Percentiles rank a stretch among this genome's conserved stretches.
Evolutionary conservation across 2,113 vertebrate species (phyloP).

Genomic region (Tor tambroides): DNA sequence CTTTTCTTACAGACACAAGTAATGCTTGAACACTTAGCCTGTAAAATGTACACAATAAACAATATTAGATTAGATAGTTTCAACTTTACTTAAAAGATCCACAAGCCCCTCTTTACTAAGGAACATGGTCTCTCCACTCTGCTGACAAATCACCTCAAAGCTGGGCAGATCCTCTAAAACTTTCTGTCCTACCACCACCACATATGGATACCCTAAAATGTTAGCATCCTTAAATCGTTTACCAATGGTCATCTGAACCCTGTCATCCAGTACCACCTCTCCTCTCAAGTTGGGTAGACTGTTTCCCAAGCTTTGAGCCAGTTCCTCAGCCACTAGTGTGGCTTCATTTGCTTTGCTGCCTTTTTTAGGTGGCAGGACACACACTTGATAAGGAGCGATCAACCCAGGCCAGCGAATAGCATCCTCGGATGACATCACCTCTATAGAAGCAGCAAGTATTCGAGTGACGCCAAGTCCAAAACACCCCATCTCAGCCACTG

Average conservation of each 20-base stretch:
- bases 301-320: slow-evolving; percentile 72
- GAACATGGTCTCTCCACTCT: slow-evolving; percentile 74
- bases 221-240: slow-evolving; percentile 89
- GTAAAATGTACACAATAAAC: not conserved
- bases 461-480: slow-evolving; percentile 92
- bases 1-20: not conserved
- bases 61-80: slow-evolving; percentile 65
- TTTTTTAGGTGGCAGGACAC: slow-evolving; percentile 90
- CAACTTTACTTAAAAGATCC: slow-evolving; percentile 79
- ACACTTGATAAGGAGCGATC: slow-evolving; percentile 90
- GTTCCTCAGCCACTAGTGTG: slow-evolving; percentile 51
- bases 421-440: slow-evolving; percentile 87
- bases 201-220: slow-evolving; percentile 88
- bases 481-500: slow-evolving; percentile 90
- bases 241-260: slow-evolving; percentile 90
- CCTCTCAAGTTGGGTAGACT: slow-evolving; percentile 70
- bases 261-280: slow-evolving; percentile 88
- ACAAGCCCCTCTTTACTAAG: slow-evolving; percentile 84
- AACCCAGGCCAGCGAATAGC: slow-evolving; percentile 87
- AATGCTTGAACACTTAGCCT: not conserved
- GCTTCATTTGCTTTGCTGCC: slow-evolving; percentile 82
- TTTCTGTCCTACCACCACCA: slow-evolving; percentile 82
- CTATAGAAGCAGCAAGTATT: slow-evolving; percentile 90
- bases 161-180: slow-evolving; percentile 78
- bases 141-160: slow-evolving; percentile 89